Base-by-base conservation (phyloP, 2,797 vertebrate genomes). In the Acanthiza pusilla region DNA sequence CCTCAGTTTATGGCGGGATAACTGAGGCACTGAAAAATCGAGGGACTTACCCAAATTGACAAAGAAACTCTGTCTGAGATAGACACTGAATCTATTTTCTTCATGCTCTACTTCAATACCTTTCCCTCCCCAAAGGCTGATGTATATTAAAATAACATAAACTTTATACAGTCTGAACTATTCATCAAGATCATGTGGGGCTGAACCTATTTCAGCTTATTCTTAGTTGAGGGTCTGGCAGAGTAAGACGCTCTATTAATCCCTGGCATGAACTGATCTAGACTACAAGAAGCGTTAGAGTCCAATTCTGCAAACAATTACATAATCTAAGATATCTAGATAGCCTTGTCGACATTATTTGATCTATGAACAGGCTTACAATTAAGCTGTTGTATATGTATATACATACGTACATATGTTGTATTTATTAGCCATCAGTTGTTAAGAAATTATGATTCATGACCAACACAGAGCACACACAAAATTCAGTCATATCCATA, bases 1-100 rank as follows among this genome's bases (percentile, higher is more conserved):
- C 96, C 83, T 81, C 83, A 67, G 67, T 93, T 95, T 96, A 90
- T 90, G 86, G 80, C 91, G 70, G 48, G 71, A 79, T 80, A 95
- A 96, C 80, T 89, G 90, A 94, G 66, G 91, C 91, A 92, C 90
- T 93, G 83, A 93, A 86, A 96, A 95, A 94, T 93, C 34, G 61
- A 93, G 32, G 23, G 83, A 79, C 91, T 96, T 95, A 88, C 62
- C 62, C 71, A 63, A 91, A 90, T 45, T 96, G 96, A 95, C 85
- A 95, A 90, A 90, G 85, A 73, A 93, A 86, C 70, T 93, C 71
- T 91, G 85, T 62, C 79, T 51, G 36, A 86, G 58, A 58, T 58
- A 85, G 85, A 68, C 58, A 88, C 43, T 84, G 91, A 88, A 95
- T 91, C 40, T 23, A 73, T 93, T 88, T 94, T 60, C 73, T 74